Conservation (phyloP, 2,113 vertebrate genomes). For the Tangachromis dhanisi region DNA sequence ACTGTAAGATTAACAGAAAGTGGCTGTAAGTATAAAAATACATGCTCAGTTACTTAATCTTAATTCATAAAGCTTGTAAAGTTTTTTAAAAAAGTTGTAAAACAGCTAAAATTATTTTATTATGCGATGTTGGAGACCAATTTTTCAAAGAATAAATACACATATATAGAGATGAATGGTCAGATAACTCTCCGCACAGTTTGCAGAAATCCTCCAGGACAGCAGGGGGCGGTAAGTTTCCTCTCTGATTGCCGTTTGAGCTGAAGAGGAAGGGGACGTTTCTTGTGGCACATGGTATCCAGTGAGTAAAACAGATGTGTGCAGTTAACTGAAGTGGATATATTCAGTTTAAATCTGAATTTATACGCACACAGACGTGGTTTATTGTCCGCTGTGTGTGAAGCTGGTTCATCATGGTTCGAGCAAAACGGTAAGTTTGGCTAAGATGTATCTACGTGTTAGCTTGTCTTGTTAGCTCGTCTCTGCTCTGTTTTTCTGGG, state of each 20-base stretch:
- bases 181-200: not conserved
- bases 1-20: not conserved
- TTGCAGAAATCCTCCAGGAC: not conserved
- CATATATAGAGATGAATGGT: not conserved
- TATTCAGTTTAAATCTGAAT: not conserved
- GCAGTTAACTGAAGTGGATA: not conserved
- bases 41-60: too few species aligned
- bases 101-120: not conserved
- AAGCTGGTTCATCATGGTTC: conserved; percentile 57
- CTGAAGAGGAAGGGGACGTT: not conserved
- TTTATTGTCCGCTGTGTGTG: not conserved
- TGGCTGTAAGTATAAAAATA: not conserved
- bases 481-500: too few species aligned
- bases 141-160: not conserved
- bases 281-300: conserved; percentile 38
- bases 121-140: not conserved
- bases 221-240: not conserved
- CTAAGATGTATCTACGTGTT: not conserved
- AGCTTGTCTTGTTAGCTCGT: not conserved
- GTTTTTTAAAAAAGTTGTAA: fast-evolving
- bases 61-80: not conserved
- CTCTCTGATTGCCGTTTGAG: not conserved
- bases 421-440: conserved; percentile 59
- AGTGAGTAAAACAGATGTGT: not conserved
- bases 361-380: fast-evolving